Base-by-base conservation (phyloP, 2,113 vertebrate species). In the Eolophus roseicapilla region DNA sequence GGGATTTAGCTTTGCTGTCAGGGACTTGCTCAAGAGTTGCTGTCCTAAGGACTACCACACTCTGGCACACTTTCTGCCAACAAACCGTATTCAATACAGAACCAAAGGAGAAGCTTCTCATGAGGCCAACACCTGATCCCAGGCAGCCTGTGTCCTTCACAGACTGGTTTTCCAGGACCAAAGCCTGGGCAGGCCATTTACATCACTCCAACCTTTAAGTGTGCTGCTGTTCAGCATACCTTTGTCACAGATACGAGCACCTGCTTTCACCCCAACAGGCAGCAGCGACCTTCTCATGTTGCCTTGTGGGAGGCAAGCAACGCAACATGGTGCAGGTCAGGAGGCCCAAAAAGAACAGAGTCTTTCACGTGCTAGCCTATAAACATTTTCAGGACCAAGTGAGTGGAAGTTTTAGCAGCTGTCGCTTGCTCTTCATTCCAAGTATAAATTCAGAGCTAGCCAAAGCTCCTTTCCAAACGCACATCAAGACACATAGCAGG, bases 221-320 rank as follows among this genome's bases (percentile, higher is more conserved):
- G 1, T 37, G 75, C 79, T 73, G 9, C 75, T 93, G 84, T 57
- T 60, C 18, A 29, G 53, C 90, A 78, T 68, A 83, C 55, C 83
- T 93, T 41, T 65, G 68, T 37, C 86, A 63, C 29, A 47, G 75
- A 13, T 5, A 46, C 0, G 0, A 77, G 57, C 95, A 92, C 82
- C 75, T 92, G 96, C 90, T 96, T 23, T 79, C 88, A 88, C 46
- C 71, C 82, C 5, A n/a, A 59, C 63, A 70, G 59, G 90, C 90
- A 77, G 82, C 64, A 81, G 53, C 50, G 95, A 96, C 95, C 95
- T 95, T 96, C 95, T 97, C 92, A 13, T 13, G 19, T 92, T 96
- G 91, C 95, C 49, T 50, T 0, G 88, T 97, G 91, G 96, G 96
- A 95, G 94, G 94, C 41, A n/a, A 93, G 68, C 0, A 1, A 1